Evolutionary conservation across 2,888 invertebrate genomes (phyloP), one percentile per base, ranked within the genome.

Genomic region (Zeuzera pyrina): DNA sequence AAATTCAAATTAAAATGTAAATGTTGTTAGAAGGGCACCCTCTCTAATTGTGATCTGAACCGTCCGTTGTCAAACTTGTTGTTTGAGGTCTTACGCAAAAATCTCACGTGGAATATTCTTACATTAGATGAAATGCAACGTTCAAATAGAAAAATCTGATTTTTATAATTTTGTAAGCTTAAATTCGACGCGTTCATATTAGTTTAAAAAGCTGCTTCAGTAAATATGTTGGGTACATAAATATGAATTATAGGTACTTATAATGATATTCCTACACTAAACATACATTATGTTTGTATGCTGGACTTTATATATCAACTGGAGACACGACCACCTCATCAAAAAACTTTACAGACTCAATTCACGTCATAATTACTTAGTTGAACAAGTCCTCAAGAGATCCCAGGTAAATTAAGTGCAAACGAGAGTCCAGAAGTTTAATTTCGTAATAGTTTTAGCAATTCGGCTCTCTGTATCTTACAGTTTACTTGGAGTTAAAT

Each of bases 1-100:
- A 74, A 74, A 77, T 81, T 81, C 72, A 74, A 78, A 81, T 81
- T 78, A 68, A 79, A 81, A 83, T 83, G 81, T 78, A 79, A 79
- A 81, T 81, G 73, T 71, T 74, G 72, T 66, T 51, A 59, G 64
- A 51, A 49, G 63, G 59, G 53, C 49, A 58, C 64, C 62, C 69
- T 65, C 62, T 70, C 69, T 79, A 76, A 79, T 79, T 79, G 73
- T 66, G 59, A 67, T 58, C 58, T 49, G 56, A 64, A 65, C 57
- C 66, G 57, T 51, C 58, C 68, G 65, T 64, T 68, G 70, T 67
- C 70, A 64, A 63, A 67, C 49, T 67, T 66, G 49, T 53, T 43
- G 46, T 53, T 52, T 57, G 51, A 45, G 57, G 52, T 51, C 50
- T 50, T 42, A 50, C 43, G 47, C 44, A 22, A 43, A 43, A 51